phyloP scores from a whole-genome alignment of 1,140 invertebrate species.

The Bombus confusus region DNA sequence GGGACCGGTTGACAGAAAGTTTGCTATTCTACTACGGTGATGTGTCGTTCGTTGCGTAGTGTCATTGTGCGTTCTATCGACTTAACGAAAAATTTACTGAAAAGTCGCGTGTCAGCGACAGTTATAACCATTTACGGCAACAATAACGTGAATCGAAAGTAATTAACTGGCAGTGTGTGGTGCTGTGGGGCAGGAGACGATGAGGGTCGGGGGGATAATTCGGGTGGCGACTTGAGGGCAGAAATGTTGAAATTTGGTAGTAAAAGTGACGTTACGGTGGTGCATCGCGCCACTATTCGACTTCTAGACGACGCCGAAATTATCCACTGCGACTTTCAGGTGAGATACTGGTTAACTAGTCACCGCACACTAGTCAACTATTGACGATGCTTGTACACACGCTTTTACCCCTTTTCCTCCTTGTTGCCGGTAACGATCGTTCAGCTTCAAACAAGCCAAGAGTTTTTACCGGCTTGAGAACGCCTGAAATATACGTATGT shows the following conservation, averaged over 20 bases:
- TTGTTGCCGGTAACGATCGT: constrained; percentile 40
- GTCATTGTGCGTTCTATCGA: constrained; percentile 47
- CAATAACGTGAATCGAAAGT: constrained; percentile 37
- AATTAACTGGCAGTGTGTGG: constrained; percentile 73
- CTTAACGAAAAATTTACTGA: constrained; percentile 35
- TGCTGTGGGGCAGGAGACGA: constrained; percentile 75
- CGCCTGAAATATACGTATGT: not conserved
- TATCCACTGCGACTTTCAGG: constrained; percentile 97
- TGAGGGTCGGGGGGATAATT: constrained; percentile 72
- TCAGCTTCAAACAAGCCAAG: not conserved
- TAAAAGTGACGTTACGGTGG: constrained; percentile 92
- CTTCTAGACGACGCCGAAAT: constrained; percentile 97
- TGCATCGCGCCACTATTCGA: constrained; percentile 96
- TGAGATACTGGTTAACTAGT: constrained; percentile 79
- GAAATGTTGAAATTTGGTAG: constrained; percentile 89
- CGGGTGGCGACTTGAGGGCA: constrained; percentile 74
- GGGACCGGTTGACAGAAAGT: constrained; percentile 60
- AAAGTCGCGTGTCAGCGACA: constrained; percentile 41
- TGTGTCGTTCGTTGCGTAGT: constrained; percentile 58
- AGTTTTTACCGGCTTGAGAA: not conserved
- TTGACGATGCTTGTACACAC: constrained; percentile 30
- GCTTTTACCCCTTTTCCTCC: constrained; percentile 34
- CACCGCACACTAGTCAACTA: not conserved
- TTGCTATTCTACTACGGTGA: constrained; percentile 61
- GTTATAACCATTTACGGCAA: not conserved